A percentile compares a stretch with the other conserved stretches of the same genome.
These are phyloP conservation scores for Fistularia tabacaria DNA, from an alignment of 2,797 vertebrate genomes.

Conservation along the genomic window DNA sequence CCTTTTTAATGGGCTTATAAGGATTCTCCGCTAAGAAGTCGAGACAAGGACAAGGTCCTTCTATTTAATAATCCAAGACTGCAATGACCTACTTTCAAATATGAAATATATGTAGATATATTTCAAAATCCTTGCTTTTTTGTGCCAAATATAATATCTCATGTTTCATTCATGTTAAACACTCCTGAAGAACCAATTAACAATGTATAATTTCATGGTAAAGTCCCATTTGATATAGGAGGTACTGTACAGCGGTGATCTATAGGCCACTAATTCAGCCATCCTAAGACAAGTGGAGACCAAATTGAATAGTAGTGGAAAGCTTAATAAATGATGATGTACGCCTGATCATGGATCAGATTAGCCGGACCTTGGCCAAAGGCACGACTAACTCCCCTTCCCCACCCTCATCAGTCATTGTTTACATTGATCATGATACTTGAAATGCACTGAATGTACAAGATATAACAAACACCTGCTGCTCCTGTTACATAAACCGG, in stretches of 20 bases:
- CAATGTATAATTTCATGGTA: conserved; percentile 43
- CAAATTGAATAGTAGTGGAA: conserved; percentile 58
- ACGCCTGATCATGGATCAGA: conserved; percentile 50
- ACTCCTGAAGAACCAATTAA: conserved; percentile 44
- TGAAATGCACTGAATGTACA: conserved; percentile 70
- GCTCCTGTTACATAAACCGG: conserved; percentile 27
- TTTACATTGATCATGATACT: conserved; percentile 84
- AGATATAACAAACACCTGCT: conserved; percentile 51
- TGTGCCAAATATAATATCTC: conserved; percentile 62
- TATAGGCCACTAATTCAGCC: conserved; percentile 61
- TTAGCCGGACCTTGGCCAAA: conserved; percentile 36
- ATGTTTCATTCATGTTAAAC: conserved; percentile 60
- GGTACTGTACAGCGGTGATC: conserved; percentile 53
- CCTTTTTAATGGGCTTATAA: no score
- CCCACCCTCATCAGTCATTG: conserved; percentile 61
- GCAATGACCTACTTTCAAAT: conserved; percentile 28
- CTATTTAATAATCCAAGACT: conserved; percentile 32
- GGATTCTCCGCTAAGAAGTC: no score
- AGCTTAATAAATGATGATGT: conserved; percentile 59
- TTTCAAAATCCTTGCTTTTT: conserved; percentile 27
- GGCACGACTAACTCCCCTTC: conserved; percentile 3
- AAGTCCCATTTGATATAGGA: conserved; percentile 56
- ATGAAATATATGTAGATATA: conserved; percentile 37
- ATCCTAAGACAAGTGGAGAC: conserved; percentile 63
- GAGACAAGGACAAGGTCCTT: background rate